A percentile compares a stretch with the other conserved stretches of the same genome.
phyloP scores from a whole-genome alignment of 2,113 vertebrate species.

The Perccottus glenii region DNA sequence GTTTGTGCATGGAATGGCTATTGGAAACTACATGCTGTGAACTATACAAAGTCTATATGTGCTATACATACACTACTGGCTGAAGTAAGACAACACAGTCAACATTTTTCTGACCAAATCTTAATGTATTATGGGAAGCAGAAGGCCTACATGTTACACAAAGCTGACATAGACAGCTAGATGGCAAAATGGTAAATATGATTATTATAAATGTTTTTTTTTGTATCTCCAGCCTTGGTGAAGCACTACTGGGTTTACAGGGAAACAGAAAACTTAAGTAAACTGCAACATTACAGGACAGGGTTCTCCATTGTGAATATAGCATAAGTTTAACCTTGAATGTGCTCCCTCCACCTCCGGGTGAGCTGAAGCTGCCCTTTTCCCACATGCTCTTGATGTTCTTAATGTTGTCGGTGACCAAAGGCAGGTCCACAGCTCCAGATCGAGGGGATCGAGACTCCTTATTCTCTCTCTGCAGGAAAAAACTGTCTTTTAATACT shows the following conservation, averaged over 20 bases:
- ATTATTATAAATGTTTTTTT: too few relatives aligned
- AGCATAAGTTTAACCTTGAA: conserved; percentile 85
- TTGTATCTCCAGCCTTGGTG: too few relatives aligned
- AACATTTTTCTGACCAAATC: neutral
- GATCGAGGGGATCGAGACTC: conserved; percentile 82
- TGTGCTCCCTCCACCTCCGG: conserved; percentile 78
- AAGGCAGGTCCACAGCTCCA: conserved; percentile 86
- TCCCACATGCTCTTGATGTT: conserved; percentile 99
- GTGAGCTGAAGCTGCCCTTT: conserved; percentile 89
- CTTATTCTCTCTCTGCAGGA: conserved; percentile 83
- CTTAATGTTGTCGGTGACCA: conserved; percentile 90
- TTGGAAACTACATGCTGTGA: neutral
- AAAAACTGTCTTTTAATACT: conserved; percentile 1
- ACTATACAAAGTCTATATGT: neutral
- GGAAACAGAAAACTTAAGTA: too few relatives aligned
- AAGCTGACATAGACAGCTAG: too few relatives aligned
- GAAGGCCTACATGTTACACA: too few relatives aligned
- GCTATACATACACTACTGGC: too few relatives aligned
- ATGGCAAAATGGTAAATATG: too few relatives aligned
- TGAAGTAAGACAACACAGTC: too few relatives aligned
- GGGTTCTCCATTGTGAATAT: too few relatives aligned
- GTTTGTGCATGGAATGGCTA: neutral
- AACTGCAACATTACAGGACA: too few relatives aligned
- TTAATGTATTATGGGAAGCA: too few relatives aligned
- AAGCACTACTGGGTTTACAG: too few relatives aligned